phyloP scores from a whole-genome alignment of 2,797 vertebrate genomes.

The Pipistrellus nathusii region DNA sequence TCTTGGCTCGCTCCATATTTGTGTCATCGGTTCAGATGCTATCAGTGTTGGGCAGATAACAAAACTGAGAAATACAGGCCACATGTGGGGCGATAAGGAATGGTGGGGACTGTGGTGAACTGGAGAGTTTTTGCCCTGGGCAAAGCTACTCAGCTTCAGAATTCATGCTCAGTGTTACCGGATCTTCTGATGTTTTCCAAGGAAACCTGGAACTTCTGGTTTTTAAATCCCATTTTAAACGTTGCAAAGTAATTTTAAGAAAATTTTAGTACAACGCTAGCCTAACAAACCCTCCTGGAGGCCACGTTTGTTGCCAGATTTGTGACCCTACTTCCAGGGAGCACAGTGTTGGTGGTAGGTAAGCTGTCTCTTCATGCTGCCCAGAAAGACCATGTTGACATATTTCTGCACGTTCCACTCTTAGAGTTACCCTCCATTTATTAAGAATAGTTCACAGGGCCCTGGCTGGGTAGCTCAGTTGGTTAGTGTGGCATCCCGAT shows the following conservation, averaged over 20 bases:
- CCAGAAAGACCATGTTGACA: background rate
- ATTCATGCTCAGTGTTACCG: background rate
- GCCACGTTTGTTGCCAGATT: background rate
- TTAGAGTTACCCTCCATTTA: background rate
- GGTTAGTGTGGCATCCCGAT: background rate
- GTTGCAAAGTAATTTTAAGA: constrained; percentile 7
- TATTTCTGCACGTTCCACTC: background rate
- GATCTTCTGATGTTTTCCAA: background rate
- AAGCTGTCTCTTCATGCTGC: background rate
- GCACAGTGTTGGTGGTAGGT: background rate
- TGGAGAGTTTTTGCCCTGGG: background rate
- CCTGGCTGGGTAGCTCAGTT: background rate
- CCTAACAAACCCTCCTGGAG: background rate
- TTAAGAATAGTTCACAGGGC: background rate
- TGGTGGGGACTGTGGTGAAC: background rate
- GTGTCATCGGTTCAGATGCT: background rate
- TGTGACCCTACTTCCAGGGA: background rate
- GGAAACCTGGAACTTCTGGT: background rate
- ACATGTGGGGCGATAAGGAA: background rate
- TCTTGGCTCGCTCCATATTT: background rate
- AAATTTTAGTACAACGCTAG: background rate
- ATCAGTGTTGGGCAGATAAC: background rate
- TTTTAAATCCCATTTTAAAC: constrained; percentile 28
- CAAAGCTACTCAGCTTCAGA: background rate
- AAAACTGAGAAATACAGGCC: background rate